Evolutionary conservation across 2,797 vertebrate genomes (phyloP), one percentile per base, ranked within the genome.

Genomic region (Notamacropus eugenii): DNA sequence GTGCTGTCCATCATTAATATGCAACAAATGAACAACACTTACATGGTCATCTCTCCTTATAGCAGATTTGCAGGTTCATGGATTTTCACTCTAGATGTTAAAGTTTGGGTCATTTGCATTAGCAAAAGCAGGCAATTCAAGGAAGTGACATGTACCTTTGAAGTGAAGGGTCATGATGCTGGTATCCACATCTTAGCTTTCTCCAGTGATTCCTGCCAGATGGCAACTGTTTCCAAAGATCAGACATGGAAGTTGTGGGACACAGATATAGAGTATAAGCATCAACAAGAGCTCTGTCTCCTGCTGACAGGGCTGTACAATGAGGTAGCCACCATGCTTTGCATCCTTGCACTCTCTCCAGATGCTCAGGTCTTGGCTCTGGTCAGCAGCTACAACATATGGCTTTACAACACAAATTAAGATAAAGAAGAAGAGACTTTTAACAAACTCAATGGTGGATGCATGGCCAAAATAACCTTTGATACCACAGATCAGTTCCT

Each of bases 241-340:
- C 99, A 99, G 1, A 99, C 99, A 0, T 99, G 99, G 99, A 99
- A 99, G 97, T 98, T 99, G 95, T 99, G 99, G 99, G 99, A 99
- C 98, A 99, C 99, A 0, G 98, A 99, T 0, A 99, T 99, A 93
- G 99, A 99, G 93, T 99, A 99, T 96, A 99, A 99, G 97, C 99
- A 99, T 98, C 99, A 99, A 96, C 99, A 99, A 98, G 99, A 99
- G 93, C 99, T 99, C 0, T 99, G 99, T 98, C 98, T 99, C 93
- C 98, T 99, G 92, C 98, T 98, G 97, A 99, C 99, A 0, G 99
- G 99, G 24, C 97, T 98, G 50, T 99, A 99, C 12, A n/a, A 97
- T 3, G 97, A 97, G 92, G 97, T 96, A 0, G 99, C 99, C 0
- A 96, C 95, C 0, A 98, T 99, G 91, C 99, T 99, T 0, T 99